These are phyloP conservation scores for Scrobipalpa atriplicella DNA, from an alignment of 2,888 invertebrate species.

Conservation along the genomic window DNA sequence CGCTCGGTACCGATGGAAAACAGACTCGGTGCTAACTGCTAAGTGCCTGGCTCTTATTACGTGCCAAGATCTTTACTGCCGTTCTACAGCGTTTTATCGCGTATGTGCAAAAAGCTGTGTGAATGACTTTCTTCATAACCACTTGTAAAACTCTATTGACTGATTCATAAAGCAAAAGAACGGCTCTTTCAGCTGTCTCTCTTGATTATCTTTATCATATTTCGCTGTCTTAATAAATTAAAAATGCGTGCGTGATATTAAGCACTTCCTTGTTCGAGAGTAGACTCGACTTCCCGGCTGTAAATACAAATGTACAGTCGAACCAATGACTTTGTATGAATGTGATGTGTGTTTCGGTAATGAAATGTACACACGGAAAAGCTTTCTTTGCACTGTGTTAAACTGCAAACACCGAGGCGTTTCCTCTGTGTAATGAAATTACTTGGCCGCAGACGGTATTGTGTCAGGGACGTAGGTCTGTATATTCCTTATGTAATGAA, in stretches of 20 bases:
- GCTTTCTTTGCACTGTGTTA: constrained; percentile 19
- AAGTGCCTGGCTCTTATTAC: constrained; percentile 55
- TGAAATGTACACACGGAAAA: constrained; percentile 23
- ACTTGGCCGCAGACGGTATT: constrained; percentile 17
- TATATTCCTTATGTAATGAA: constrained; percentile 17
- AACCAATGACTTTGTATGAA: constrained; percentile 37
- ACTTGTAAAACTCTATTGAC: background rate
- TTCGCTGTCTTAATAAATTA: constrained; percentile 22
- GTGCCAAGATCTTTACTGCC: constrained; percentile 50
- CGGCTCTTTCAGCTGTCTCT: constrained; percentile 8
- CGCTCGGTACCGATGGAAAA: constrained; percentile 56
- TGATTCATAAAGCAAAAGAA: constrained; percentile 9
- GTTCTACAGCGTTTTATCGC: constrained; percentile 32
- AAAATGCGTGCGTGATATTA: constrained; percentile 32
- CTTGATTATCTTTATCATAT: constrained; percentile 24
- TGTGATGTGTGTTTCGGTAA: constrained; percentile 28
- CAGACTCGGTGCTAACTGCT: constrained; percentile 64
- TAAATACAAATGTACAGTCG: constrained; percentile 41
- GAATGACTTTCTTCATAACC: constrained; percentile 13
- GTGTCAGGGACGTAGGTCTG: constrained; percentile 20
- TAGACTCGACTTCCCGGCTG: constrained; percentile 37
- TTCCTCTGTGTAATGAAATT: constrained; percentile 27
- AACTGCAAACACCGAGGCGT: background rate
- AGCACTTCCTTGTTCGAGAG: constrained; percentile 37
- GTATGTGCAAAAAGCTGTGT: constrained; percentile 18